Conservation (phyloP, 2,888 invertebrate species). For the Lasioglossum lativentre region DNA sequence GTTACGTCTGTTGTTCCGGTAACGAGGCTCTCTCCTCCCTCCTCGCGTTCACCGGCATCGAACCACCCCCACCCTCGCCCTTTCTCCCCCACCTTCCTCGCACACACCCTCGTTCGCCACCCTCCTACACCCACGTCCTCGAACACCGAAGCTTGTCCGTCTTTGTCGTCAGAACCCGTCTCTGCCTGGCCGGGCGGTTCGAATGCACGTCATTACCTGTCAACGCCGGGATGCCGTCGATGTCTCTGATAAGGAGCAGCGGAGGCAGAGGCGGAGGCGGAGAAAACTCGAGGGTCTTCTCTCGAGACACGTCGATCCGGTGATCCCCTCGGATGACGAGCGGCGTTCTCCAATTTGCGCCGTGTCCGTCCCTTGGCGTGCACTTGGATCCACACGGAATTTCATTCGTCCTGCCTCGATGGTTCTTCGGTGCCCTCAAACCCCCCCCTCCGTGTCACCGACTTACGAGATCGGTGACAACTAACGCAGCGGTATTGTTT, state of each 20-base stretch:
- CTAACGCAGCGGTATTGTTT: neutral
- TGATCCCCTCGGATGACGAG: constrained; percentile 30
- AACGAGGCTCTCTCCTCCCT: constrained; percentile 63
- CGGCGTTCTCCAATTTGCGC: constrained; percentile 45
- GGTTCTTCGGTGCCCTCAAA: neutral
- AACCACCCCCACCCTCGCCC: neutral
- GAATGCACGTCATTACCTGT: constrained; percentile 68
- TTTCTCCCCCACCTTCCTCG: neutral
- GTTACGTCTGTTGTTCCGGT: constrained; percentile 76
- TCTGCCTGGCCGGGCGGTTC: constrained; percentile 10
- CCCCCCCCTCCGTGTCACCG: neutral
- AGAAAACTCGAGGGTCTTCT: constrained; percentile 49
- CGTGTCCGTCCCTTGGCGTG: neutral
- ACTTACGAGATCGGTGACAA: neutral
- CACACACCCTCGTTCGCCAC: constrained; percentile 1
- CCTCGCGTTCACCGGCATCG: neutral
- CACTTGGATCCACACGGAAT: neutral
- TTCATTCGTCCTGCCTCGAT: neutral
- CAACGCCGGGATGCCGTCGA: constrained; percentile 54
- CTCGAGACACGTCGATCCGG: constrained; percentile 41
- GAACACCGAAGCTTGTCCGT: constrained; percentile 46
- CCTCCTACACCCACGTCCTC: neutral
- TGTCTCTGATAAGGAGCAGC: constrained; percentile 53
- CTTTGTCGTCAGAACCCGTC: constrained; percentile 51
- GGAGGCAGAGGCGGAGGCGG: neutral